A percentile compares a stretch with the other conserved stretches of the same genome.
Evolutionary conservation across 1,140 invertebrate species (phyloP).

Genomic region (Bradysia coprophila): DNA sequence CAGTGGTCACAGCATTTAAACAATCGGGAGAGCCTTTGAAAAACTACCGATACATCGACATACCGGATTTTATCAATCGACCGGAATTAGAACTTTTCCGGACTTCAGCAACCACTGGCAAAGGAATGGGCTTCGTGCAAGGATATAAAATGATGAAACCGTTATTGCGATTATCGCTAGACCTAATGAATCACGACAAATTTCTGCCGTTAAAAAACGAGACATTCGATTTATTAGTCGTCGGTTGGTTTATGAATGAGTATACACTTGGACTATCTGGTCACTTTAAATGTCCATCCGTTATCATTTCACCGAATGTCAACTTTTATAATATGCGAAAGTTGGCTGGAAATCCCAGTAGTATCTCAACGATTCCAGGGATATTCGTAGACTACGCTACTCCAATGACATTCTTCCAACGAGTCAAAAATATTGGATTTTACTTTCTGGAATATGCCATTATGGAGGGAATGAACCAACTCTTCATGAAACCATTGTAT

Average conservation of each 20-base stretch:
- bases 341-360: constrained; percentile 1
- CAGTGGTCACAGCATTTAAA: background rate
- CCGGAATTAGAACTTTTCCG: background rate
- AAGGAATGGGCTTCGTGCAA: background rate
- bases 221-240: constrained; percentile 1
- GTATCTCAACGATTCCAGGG: background rate
- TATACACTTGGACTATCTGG: constrained; percentile 1
- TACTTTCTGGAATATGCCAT: background rate
- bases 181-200: background rate
- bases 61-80: background rate
- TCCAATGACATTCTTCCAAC: background rate
- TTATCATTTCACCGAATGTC: background rate
- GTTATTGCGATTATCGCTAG: background rate
- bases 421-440: background rate
- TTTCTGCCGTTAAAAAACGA: background rate
- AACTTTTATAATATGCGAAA: background rate
- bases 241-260: background rate
- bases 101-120: background rate
- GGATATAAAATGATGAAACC: background rate
- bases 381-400: background rate
- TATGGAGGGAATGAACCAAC: background rate
- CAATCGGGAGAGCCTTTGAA: background rate
- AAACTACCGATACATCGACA: too few species aligned
- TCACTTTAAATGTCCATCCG: constrained; percentile 2
- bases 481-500: background rate